Evolutionary conservation across 2,113 vertebrate genomes (phyloP).

Genomic region (Dasyurus viverrinus): DNA sequence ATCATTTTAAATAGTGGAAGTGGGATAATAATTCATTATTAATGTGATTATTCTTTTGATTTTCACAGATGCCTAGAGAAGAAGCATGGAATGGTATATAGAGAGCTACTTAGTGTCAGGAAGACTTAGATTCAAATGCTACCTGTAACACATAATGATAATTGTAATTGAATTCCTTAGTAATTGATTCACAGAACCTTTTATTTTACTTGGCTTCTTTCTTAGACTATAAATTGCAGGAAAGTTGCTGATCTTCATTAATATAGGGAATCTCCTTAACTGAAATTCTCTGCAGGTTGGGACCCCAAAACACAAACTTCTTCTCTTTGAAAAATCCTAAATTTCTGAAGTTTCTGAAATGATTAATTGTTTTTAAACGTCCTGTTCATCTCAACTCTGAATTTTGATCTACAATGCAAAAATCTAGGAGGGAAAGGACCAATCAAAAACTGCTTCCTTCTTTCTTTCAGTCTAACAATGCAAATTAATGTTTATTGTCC

Average conservation of each 20-base stretch:
- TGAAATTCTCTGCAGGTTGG: neutral
- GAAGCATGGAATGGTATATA: neutral
- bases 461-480: constrained; percentile 38
- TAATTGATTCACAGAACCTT: neutral
- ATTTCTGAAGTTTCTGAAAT: neutral
- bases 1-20: neutral
- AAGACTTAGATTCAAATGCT: neutral
- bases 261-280: neutral
- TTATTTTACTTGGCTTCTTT: neutral
- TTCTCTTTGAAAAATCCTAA: neutral
- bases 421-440: neutral
- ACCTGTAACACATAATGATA: neutral
- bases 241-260: neutral
- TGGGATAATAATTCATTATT: neutral
- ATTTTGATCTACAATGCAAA: neutral
- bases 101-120: neutral
- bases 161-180: too few species aligned
- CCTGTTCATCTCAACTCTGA: constrained; percentile 23
- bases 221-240: neutral
- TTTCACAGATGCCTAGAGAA: neutral
- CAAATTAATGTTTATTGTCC: constrained; percentile 11
- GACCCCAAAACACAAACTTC: neutral
- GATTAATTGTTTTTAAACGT: neutral
- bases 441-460: constrained; percentile 1
- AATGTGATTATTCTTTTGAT: neutral